Conservation (phyloP, 1,140 invertebrate genomes). For the Radopholus similis region DNA sequence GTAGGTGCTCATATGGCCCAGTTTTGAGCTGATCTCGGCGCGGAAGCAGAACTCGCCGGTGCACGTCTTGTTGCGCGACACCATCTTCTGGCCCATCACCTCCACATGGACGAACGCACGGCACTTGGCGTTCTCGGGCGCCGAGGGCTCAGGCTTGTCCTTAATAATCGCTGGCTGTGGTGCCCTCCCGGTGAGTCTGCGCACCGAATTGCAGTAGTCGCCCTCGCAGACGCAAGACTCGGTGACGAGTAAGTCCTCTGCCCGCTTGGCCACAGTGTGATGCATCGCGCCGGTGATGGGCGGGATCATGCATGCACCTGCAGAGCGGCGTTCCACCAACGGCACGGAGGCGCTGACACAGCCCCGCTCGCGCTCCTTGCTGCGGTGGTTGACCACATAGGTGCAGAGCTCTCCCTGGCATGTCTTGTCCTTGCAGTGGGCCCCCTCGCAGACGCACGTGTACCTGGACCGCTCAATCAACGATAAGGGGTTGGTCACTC, state of each 20-base stretch:
- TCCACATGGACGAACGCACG: conserved; percentile 43
- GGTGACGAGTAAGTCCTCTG: conserved; percentile 51
- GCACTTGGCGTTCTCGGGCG: conserved; percentile 47
- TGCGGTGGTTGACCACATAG: conserved; percentile 53
- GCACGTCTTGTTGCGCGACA: conserved; percentile 40
- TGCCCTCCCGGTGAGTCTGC: background rate
- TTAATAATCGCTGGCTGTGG: background rate
- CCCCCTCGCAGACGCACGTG: conserved; percentile 52
- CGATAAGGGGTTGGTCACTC: background rate
- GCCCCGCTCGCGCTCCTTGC: conserved; percentile 47
- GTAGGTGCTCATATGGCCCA: conserved; percentile 51
- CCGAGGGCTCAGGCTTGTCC: conserved; percentile 44
- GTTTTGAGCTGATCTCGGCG: conserved; percentile 43
- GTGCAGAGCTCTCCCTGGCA: conserved; percentile 54
- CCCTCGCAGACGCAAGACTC: conserved; percentile 53
- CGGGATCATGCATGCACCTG: conserved; percentile 58
- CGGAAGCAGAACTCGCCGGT: conserved; percentile 56
- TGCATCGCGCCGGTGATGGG: conserved; percentile 60
- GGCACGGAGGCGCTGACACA: conserved; percentile 59
- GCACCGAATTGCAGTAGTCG: conserved; percentile 45
- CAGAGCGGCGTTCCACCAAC: conserved; percentile 49
- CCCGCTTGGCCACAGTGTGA: conserved; percentile 48
- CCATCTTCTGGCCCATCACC: conserved; percentile 46
- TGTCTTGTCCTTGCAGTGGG: conserved; percentile 44
- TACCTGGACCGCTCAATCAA: conserved; percentile 24